A percentile compares a stretch with the other conserved stretches of the same genome.
Conservation (phyloP, 2,888 invertebrate genomes). For the Apamea crenata region DNA sequence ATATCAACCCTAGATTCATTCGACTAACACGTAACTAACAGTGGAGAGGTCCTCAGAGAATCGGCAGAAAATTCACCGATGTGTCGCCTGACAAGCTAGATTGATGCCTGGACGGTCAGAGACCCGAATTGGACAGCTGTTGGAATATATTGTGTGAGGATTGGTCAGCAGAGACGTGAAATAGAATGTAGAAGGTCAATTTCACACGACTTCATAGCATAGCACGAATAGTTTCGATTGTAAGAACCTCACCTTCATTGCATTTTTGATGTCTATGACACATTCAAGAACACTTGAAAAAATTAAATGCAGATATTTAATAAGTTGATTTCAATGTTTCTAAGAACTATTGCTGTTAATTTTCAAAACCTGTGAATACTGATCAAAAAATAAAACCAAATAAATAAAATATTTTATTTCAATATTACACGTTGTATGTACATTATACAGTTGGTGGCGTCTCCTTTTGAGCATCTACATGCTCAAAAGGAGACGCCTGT, state of each 20-base stretch:
- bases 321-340: too few species aligned
- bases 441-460: too few species aligned
- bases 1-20: constrained; percentile 3
- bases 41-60: neutral
- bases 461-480: too few species aligned
- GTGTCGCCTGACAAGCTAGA: constrained; percentile 11
- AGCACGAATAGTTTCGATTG: neutral
- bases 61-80: neutral
- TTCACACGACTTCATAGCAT: neutral
- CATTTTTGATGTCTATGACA: neutral
- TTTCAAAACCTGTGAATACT: too few species aligned
- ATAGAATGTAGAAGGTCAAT: neutral
- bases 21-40: neutral
- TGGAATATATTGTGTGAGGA: constrained; percentile 20
- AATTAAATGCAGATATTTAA: too few species aligned
- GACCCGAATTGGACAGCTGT: constrained; percentile 10
- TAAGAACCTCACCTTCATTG: neutral
- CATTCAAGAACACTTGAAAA: too few species aligned
- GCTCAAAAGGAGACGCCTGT: too few species aligned
- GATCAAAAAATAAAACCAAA: too few species aligned
- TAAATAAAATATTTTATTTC: too few species aligned
- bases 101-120: constrained; percentile 1
- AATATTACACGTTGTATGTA: too few species aligned
- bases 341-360: too few species aligned
- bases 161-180: neutral